Evolutionary conservation across 2,113 vertebrate genomes (phyloP).

Genomic region (Sialia sialis): DNA sequence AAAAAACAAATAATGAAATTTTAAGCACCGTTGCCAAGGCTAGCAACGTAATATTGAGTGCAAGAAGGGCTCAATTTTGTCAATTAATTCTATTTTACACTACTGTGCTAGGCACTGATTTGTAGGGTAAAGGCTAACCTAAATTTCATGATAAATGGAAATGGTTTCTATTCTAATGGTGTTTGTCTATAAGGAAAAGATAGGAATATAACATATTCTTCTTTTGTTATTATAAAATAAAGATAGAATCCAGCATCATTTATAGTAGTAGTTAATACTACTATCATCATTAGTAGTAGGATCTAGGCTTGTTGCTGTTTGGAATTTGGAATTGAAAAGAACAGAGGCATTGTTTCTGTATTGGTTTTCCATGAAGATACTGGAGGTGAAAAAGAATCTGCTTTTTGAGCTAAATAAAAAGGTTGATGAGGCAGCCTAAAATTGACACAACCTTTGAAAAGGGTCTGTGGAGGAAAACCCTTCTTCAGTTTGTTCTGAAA

Average conservation of each 20-base stretch:
- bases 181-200: neutral
- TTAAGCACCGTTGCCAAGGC: neutral
- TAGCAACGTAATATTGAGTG: neutral
- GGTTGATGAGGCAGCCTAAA: neutral
- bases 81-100: neutral
- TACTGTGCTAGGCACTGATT: neutral
- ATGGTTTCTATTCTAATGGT: neutral
- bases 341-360: neutral
- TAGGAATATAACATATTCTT: neutral
- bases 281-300: no score
- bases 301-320: neutral
- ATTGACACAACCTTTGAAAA: neutral
- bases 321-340: neutral
- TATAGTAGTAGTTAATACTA: accelerated
- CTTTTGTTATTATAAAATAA: neutral
- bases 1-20: neutral
- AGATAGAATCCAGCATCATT: neutral
- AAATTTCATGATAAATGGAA: neutral
- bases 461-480: neutral
- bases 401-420: neutral
- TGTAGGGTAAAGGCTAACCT: neutral
- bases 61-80: neutral
- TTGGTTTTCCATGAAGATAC: neutral
- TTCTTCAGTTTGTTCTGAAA: neutral
- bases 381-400: neutral